Evolutionary conservation across 2,888 invertebrate genomes (phyloP).

Genomic region (Poecilus cupreus): DNA sequence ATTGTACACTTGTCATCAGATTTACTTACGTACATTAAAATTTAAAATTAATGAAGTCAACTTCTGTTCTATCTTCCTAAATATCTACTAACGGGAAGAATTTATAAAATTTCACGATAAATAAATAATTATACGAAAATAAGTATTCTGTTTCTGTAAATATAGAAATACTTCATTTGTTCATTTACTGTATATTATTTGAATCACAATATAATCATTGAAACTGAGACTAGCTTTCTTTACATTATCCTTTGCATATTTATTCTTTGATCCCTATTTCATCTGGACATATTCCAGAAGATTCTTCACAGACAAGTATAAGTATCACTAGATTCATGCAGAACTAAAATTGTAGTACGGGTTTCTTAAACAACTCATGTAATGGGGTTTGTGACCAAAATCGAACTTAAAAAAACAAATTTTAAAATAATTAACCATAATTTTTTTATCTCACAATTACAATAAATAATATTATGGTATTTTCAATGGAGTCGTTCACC

Average conservation of each 20-base stretch:
- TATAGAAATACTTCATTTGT: constrained; percentile 4
- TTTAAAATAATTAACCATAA: too few species aligned
- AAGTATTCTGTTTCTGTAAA: background rate
- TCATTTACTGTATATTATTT: background rate
- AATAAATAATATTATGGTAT: too few species aligned
- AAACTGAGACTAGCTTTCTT: background rate
- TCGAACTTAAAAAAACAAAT: too few species aligned
- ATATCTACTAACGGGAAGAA: background rate
- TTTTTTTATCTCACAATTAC: too few species aligned
- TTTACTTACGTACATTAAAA: background rate
- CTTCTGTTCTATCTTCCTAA: background rate
- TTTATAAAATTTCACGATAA: constrained; percentile 4
- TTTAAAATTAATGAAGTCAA: constrained; percentile 1
- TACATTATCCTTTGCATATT: background rate
- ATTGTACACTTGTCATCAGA: background rate
- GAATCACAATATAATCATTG: background rate
- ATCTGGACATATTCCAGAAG: background rate
- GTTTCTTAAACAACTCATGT: too few species aligned
- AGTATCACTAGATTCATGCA: too few species aligned
- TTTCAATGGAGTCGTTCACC: too few species aligned
- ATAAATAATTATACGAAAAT: background rate
- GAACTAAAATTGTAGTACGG: too few species aligned
- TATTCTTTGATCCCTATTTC: background rate
- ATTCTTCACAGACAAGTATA: too few species aligned
- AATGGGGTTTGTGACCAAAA: too few species aligned